Conservation (phyloP, 2,888 invertebrate genomes). For the Drosophila hamatofila region DNA sequence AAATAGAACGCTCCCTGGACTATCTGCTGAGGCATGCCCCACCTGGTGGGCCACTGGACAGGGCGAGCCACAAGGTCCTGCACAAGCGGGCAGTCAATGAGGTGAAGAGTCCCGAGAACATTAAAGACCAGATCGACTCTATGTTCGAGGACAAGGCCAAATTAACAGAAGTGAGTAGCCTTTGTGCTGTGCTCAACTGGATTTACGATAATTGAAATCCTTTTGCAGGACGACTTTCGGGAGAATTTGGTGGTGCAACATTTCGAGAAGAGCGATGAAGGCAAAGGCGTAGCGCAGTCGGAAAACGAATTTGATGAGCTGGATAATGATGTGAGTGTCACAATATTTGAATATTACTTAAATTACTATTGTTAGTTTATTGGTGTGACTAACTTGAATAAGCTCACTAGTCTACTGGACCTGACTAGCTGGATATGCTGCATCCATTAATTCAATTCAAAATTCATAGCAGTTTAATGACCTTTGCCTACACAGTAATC, state of each 20-base stretch:
- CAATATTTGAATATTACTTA: background rate
- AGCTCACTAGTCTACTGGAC: background rate
- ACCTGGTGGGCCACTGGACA: conserved; percentile 64
- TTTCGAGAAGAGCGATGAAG: conserved; percentile 28
- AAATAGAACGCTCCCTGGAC: conserved; percentile 77
- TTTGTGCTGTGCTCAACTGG: background rate
- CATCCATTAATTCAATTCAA: too few species aligned
- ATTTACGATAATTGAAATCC: conserved; percentile 16
- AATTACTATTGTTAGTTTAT: background rate
- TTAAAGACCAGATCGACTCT: conserved; percentile 35
- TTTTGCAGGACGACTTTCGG: conserved; percentile 75
- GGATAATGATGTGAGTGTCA: conserved; percentile 62
- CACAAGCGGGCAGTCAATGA: conserved; percentile 43
- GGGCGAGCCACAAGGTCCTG: conserved; percentile 62
- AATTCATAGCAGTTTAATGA: background rate
- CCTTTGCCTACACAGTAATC: background rate
- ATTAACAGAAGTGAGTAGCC: conserved; percentile 67
- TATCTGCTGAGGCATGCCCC: conserved; percentile 73
- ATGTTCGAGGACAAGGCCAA: conserved; percentile 71
- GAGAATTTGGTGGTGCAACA: conserved; percentile 69
- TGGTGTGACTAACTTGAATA: conserved; percentile 56
- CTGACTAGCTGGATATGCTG: background rate
- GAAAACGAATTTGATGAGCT: conserved; percentile 49
- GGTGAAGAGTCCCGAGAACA: background rate
- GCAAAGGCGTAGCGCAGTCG: conserved; percentile 8